Percentiles rank a stretch among this genome's conserved stretches.
Conservation (phyloP, 2,797 vertebrate species). For the Amblyraja radiata region DNA sequence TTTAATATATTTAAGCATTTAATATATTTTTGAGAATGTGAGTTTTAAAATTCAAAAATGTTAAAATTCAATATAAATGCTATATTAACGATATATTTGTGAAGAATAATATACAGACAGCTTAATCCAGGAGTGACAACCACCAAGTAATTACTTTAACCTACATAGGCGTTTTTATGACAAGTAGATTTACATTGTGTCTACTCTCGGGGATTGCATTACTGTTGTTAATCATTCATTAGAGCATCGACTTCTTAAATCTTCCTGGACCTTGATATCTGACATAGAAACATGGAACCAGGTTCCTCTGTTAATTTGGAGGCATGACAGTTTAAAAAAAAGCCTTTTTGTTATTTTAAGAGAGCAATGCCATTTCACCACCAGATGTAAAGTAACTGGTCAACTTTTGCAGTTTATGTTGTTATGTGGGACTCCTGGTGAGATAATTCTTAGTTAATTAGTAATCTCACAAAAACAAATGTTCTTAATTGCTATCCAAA, state of each 20-base stretch:
- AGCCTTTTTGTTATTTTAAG: not conserved
- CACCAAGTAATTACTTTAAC: not conserved
- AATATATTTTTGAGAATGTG: not conserved
- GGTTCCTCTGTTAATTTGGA: not conserved
- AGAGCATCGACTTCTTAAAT: not conserved
- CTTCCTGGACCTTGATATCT: not conserved
- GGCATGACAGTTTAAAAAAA: not conserved
- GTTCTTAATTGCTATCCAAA: not conserved
- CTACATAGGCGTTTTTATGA: not conserved
- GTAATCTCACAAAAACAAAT: not conserved
- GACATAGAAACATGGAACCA: not conserved
- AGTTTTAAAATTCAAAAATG: not conserved
- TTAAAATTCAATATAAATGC: not conserved
- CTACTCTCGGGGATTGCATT: slow-evolving; percentile 7
- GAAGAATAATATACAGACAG: not conserved
- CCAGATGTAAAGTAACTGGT: not conserved
- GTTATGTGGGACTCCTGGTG: not conserved
- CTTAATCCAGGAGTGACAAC: not conserved
- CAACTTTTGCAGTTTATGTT: not conserved
- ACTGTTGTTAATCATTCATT: slow-evolving; percentile 18
- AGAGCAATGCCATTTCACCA: not conserved
- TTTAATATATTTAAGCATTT: not conserved
- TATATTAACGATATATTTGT: not conserved
- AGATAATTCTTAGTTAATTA: not conserved
- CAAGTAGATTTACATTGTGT: not conserved